Base-by-base conservation (phyloP, 2,888 invertebrate species). In the Synanthedon tipuliformis region DNA sequence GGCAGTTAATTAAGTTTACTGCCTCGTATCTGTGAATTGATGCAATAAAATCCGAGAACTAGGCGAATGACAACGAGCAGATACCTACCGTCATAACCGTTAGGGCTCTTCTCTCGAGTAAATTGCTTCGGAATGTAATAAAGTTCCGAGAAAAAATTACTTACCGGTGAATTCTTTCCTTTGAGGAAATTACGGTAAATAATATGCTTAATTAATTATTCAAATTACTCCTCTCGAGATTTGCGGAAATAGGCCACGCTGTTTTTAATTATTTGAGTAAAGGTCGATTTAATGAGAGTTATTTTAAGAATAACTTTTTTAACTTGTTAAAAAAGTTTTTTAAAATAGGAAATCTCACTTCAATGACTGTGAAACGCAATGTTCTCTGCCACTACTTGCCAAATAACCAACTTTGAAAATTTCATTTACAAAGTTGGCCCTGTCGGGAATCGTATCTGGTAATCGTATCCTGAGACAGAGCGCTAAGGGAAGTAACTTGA, bases 1-100 rank as follows among this genome's bases (percentile, higher is more conserved):
- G 62, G 67, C 68, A 67, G 64, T 75, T 75, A 73, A 75, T 75
- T 72, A 71, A 68, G 56, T 75, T 75, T 74, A 75, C 61, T 69
- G 61, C 55, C 60, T 61, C 65, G 65, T 68, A 68, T 71, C 58
- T 67, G 60, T 56, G 68, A 70, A 73, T 68, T 68, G 74, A 59
- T 58, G 66, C 65, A 64, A 70, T 75, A 75, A 75, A 75, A 73
- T 65, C 64, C 63, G 61, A 66, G 64, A 58, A 65, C 56, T 55
- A 55, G 56, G 53, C 59, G 58, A 57, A 61, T 60, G 61, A 62
- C 62, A 50, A 50, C 54, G 59, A 59, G 59, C 62, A 57, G 62
- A 57, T 63, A 64, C 65, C 50, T 63, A 64, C 65, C 50, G 50
- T 55, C 55, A 55, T 58, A 58, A 55, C 55, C 58, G 51, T 56